Conservation (phyloP, 2,888 invertebrate genomes). For the Drosophila histrio region DNA sequence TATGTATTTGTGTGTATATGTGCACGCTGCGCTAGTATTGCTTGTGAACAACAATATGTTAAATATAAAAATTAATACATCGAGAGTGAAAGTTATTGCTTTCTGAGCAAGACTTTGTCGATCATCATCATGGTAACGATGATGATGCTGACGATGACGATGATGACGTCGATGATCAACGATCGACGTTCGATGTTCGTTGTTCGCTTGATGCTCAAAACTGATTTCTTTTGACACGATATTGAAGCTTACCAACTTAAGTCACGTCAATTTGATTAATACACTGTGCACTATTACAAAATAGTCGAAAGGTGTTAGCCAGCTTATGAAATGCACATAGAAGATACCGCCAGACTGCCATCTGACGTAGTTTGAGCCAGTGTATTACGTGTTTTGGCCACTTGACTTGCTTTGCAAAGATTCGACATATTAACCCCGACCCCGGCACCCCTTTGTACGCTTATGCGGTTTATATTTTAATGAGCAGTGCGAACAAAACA, state of each 20-base stretch:
- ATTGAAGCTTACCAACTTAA: conserved; percentile 40
- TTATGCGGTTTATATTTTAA: conserved; percentile 50
- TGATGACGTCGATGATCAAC: conserved; percentile 19
- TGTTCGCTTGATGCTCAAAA: conserved; percentile 22
- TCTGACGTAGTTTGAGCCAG: conserved; percentile 1
- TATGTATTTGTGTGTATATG: conserved; percentile 9
- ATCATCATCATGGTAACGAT: conserved; percentile 41
- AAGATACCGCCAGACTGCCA: conserved; percentile 9
- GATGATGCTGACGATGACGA: conserved; percentile 18
- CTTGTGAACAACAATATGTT: conserved; percentile 75
- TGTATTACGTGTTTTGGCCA: conserved; percentile 27
- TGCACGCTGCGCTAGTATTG: conserved; percentile 13
- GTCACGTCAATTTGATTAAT: conserved; percentile 77
- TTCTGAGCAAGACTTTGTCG: conserved; percentile 52
- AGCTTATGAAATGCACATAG: conserved; percentile 58
- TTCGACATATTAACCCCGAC: conserved; percentile 23
- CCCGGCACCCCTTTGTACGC: conserved; percentile 25
- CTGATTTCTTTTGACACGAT: conserved; percentile 66
- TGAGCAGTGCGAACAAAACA: conserved; percentile 29
- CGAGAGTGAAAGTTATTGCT: conserved; percentile 82
- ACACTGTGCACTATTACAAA: conserved; percentile 66
- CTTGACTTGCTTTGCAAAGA: conserved; percentile 12
- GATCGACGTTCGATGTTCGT: conserved; percentile 1
- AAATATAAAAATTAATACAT: conserved; percentile 82
- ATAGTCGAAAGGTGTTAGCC: conserved; percentile 57